Percentiles rank a stretch among this genome's conserved stretches.
Evolutionary conservation across 2,888 invertebrate genomes (phyloP).

Genomic region (Acleris laterana): DNA sequence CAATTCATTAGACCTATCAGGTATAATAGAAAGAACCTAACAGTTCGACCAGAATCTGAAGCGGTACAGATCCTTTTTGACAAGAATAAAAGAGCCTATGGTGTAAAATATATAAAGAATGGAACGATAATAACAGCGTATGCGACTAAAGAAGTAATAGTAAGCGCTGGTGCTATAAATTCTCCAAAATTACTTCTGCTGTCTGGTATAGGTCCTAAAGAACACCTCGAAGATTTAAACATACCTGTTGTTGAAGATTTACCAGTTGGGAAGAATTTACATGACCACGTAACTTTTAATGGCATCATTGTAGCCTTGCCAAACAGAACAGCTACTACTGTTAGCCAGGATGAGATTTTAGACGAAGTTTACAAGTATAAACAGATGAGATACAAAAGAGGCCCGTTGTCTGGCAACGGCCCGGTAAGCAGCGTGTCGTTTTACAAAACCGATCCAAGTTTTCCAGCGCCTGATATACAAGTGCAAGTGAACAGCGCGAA

Average conservation of each 20-base stretch:
- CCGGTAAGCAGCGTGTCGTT: conserved; percentile 83
- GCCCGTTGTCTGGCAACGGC: conserved; percentile 82
- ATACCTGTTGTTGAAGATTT: conserved; percentile 60
- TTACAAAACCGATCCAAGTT: conserved; percentile 74
- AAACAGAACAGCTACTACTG: conserved; percentile 76
- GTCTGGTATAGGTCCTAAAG: conserved; percentile 67
- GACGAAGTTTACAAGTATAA: conserved; percentile 67
- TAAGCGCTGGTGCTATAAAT: conserved; percentile 63
- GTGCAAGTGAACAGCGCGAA: conserved; percentile 79
- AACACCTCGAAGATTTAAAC: conserved; percentile 53
- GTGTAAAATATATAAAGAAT: conserved; percentile 55
- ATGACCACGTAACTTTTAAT: conserved; percentile 71
- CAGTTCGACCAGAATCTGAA: conserved; percentile 77
- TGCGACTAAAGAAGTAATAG: conserved; percentile 66
- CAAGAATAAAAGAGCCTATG: conserved; percentile 59
- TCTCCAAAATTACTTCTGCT: conserved; percentile 67
- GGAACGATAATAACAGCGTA: conserved; percentile 49
- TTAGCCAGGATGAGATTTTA: conserved; percentile 62
- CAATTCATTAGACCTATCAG: conserved; percentile 88
- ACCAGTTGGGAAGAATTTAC: conserved; percentile 68
- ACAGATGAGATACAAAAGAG: conserved; percentile 58
- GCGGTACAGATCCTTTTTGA: conserved; percentile 84
- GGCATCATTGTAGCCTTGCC: conserved; percentile 79
- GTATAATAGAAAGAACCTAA: conserved; percentile 76
- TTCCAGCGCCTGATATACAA: conserved; percentile 86